These are phyloP conservation scores for Diplolepis rosae DNA, from an alignment of 2,888 invertebrate genomes.

Conservation along the genomic window DNA sequence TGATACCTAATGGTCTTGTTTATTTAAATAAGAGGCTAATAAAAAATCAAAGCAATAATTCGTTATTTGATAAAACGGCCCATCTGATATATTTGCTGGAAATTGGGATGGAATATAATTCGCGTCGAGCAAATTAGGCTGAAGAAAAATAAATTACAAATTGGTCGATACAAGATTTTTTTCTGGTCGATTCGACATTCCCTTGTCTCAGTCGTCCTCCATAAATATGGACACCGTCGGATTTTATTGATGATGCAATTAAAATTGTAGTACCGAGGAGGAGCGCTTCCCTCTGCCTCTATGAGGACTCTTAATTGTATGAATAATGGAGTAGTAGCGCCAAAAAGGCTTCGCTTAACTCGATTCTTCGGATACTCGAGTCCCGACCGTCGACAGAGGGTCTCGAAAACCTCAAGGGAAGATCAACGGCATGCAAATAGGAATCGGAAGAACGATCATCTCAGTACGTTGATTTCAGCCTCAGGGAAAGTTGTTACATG, in stretches of 20 bases:
- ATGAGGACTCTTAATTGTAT: conserved; percentile 24
- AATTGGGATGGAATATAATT: not conserved
- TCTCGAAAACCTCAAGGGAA: not conserved
- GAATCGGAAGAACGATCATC: conserved; percentile 14
- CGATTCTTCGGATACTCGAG: conserved; percentile 17
- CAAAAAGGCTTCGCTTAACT: conserved; percentile 21
- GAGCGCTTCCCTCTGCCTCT: not conserved
- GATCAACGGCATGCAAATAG: conserved; percentile 27
- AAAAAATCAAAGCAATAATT: not conserved
- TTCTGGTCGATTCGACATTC: not conserved
- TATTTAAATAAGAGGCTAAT: not conserved
- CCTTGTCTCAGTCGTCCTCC: not conserved
- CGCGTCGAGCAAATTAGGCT: conserved; percentile 1
- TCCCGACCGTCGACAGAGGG: conserved; percentile 12
- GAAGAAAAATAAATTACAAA: conserved; percentile 5
- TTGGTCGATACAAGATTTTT: not conserved
- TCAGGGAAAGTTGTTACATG: not conserved
- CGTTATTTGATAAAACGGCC: not conserved
- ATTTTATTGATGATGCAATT: conserved; percentile 21
- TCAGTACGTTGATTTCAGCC: not conserved
- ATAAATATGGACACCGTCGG: conserved; percentile 11
- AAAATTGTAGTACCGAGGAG: conserved; percentile 9
- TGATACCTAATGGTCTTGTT: not conserved
- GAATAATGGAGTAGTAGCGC: conserved; percentile 21
- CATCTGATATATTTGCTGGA: not conserved